These are phyloP conservation scores for Mixornis gularis DNA, from an alignment of 2,113 vertebrate species.

Conservation along the genomic window DNA sequence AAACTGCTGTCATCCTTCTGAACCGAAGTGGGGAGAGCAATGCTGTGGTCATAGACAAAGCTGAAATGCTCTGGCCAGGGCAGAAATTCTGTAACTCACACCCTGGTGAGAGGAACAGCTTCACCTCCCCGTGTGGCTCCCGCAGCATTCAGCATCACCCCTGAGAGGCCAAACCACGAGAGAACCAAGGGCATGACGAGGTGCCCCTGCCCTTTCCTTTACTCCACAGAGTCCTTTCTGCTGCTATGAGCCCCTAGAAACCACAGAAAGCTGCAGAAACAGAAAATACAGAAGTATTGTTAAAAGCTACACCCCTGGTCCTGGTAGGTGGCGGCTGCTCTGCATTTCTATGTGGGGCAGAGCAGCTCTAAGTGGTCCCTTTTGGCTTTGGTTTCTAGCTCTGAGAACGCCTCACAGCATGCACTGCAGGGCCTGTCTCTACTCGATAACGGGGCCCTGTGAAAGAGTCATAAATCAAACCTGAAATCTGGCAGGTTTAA, in stretches of 20 bases:
- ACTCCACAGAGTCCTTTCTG: not conserved
- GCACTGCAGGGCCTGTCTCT: constrained; percentile 47
- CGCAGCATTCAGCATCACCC: fast-evolving
- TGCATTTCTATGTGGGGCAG: not conserved
- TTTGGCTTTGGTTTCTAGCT: not conserved
- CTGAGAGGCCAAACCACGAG: not conserved
- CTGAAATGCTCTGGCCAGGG: not conserved
- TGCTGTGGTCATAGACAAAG: fast-evolving
- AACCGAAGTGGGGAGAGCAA: not conserved
- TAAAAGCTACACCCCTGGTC: not conserved
- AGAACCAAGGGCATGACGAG: fast-evolving
- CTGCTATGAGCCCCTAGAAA: not conserved
- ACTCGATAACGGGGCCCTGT: not conserved
- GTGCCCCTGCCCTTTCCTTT: not conserved
- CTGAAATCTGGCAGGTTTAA: constrained; percentile 57
- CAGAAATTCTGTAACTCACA: not conserved
- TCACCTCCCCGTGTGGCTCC: not conserved
- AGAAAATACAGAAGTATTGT: not conserved
- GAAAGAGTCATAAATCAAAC: constrained; percentile 54
- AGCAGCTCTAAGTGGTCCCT: constrained; percentile 11
- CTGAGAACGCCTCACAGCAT: not conserved
- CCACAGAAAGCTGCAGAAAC: not conserved
- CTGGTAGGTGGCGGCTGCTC: not conserved
- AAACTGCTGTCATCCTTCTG: not conserved
- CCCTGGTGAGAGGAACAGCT: not conserved